Base-by-base conservation (phyloP, 2,113 vertebrate species). In the Oreochromis tanganicae region DNA sequence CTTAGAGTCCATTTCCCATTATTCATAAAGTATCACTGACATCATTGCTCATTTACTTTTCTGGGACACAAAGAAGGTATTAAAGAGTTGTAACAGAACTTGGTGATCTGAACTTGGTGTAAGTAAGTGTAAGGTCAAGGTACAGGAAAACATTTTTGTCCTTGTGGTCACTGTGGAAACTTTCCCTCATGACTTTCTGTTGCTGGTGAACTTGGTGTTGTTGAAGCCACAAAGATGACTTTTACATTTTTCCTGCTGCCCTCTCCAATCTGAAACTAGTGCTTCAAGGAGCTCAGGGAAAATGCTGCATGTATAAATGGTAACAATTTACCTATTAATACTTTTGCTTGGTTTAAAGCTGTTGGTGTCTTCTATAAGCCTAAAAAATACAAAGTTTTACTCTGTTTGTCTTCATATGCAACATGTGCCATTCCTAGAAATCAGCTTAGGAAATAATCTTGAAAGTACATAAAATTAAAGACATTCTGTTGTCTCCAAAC, bases 391-490 rank as follows among this genome's bases (percentile, higher is more conserved):
- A 10, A 3, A 46, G 14, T 66, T 59, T 36, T 38, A 24, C 16
- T 86, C 13, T 36, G 24, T 66, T 27, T 3, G 36, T 81, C 14
- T 63, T 48, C 29, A 36, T 71, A 52, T 29, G 38, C 43, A 86
- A 54, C 9, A 55, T 57, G 13, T 87, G 79, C 0, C 27, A 17
- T 92, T 89, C 91, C 59, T 21, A 82, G 92, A 93, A 90, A 87
- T 68, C 29, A 10, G 14, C 13, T 63, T 19, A 2, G 27, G 21
- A 84, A 89, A 87, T 27, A 80, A 54, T 89, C 85, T 56, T 48
- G 81, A 87, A 92, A 89, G 4, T 9, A 27, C 12, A 85, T 36
- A n/a, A 71, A 73, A 63, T 13, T 2, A 73, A n/a, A 36, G n/a
- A 27, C 16, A 82, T 90, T 61, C 41, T 78, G 24, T 87, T 85